These are phyloP conservation scores for Tangara arthus DNA, from an alignment of 2,797 vertebrate species.

Conservation along the genomic window DNA sequence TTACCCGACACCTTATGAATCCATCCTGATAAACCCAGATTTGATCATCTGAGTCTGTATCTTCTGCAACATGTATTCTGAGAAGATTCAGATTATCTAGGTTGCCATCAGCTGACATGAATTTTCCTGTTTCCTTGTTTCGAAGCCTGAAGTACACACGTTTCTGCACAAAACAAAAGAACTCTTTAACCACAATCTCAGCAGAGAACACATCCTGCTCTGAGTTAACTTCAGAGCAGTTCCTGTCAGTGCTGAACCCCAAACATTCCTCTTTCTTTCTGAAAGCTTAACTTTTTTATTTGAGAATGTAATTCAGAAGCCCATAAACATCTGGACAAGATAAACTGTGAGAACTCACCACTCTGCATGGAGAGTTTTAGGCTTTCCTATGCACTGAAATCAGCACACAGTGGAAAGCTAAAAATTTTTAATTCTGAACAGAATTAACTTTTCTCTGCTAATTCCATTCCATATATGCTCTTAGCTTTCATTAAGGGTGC, in stretches of 20 bases:
- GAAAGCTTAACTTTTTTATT: neutral
- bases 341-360: neutral
- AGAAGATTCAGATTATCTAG: constrained; percentile 90
- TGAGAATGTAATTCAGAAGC: neutral
- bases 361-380: neutral
- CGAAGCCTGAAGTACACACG: constrained; percentile 84
- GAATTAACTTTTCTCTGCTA: neutral
- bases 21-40: constrained; percentile 91
- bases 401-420: neutral
- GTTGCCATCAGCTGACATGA: constrained; percentile 87
- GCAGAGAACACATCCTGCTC: neutral
- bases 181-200: neutral
- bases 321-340: neutral
- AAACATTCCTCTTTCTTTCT: neutral
- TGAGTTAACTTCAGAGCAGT: neutral
- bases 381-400: neutral
- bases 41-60: constrained; percentile 84
- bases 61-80: constrained; percentile 87
- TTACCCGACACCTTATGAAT: constrained; percentile 87
- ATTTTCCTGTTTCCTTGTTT: constrained; percentile 82
- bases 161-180: constrained; percentile 78
- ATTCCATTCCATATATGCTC: neutral
- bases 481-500: neutral
- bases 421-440: neutral
- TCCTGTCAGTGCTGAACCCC: neutral